These are phyloP conservation scores for Ascaphus truei DNA, from an alignment of 2,113 vertebrate genomes.

Conservation along the genomic window DNA sequence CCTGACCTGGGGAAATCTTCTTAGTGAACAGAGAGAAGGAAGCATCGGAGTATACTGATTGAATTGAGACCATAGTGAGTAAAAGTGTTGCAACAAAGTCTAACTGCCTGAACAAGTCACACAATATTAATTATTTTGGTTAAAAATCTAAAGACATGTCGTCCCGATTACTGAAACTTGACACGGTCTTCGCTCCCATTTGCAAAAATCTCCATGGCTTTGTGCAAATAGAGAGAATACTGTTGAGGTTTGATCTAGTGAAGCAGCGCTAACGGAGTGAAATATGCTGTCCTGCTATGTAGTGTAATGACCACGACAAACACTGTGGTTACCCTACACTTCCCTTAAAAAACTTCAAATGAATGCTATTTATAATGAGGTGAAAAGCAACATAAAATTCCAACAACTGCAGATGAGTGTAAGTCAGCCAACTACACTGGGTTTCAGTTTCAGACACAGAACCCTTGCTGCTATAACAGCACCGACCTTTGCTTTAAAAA, in stretches of 20 bases:
- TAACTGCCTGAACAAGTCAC: too few species aligned
- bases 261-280: slow-evolving; percentile 57
- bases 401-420: slow-evolving; percentile 61
- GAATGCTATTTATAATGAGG: slow-evolving; percentile 80
- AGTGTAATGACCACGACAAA: slow-evolving; percentile 91
- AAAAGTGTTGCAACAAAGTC: too few species aligned
- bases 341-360: slow-evolving; percentile 85
- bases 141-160: too few species aligned
- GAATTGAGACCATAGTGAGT: too few species aligned
- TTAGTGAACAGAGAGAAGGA: too few species aligned
- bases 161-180: too few species aligned
- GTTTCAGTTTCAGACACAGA: slow-evolving; percentile 54
- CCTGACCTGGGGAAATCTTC: too few species aligned
- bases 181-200: too few species aligned
- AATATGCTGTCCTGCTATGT: slow-evolving; percentile 76
- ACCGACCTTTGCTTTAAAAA: too few species aligned
- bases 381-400: slow-evolving; percentile 72
- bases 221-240: slow-evolving; percentile 5
- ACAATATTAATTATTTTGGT: too few species aligned
- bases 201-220: not conserved
- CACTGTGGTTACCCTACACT: slow-evolving; percentile 85
- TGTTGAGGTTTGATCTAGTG: too few species aligned
- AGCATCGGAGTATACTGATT: too few species aligned
- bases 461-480: slow-evolving; percentile 40
- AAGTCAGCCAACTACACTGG: slow-evolving; percentile 56